Conservation (phyloP, 2,797 vertebrate species). For the Melanitta fusca region DNA sequence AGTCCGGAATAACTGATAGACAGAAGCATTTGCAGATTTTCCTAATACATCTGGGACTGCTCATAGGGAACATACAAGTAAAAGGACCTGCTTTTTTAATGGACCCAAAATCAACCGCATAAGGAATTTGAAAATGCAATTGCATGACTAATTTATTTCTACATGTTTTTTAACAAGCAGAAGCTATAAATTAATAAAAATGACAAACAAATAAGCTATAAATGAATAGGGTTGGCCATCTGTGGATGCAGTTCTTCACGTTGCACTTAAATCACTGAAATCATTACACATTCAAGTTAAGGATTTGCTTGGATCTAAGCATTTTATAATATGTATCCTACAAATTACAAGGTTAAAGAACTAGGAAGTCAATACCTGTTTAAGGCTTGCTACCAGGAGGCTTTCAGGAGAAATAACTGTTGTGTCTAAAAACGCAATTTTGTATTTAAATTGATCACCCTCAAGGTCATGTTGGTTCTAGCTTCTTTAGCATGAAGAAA, state of each 20-base stretch:
- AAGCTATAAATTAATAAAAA: not conserved
- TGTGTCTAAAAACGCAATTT: constrained; percentile 7
- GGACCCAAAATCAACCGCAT: not conserved
- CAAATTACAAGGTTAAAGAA: not conserved
- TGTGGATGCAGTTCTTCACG: not conserved
- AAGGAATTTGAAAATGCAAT: not conserved
- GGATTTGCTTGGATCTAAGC: not conserved
- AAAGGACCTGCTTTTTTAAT: constrained; percentile 9
- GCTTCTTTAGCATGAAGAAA: not conserved
- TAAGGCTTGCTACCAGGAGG: not conserved
- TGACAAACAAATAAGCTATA: not conserved
- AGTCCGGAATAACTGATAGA: not conserved
- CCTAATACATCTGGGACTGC: not conserved
- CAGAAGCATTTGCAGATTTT: not conserved
- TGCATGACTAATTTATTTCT: not conserved
- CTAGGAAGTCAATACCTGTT: constrained; percentile 14
- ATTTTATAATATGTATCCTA: not conserved
- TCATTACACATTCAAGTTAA: not conserved
- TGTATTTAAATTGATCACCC: constrained; percentile 22
- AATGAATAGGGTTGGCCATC: not conserved
- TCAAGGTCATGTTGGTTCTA: not conserved
- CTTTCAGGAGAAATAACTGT: not conserved
- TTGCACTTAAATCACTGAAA: not conserved
- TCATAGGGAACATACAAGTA: constrained; percentile 4
- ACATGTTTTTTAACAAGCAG: not conserved